A percentile compares a stretch with the other conserved stretches of the same genome.
Evolutionary conservation across 2,888 invertebrate species (phyloP).

Genomic region (Andrena chrysosceles): DNA sequence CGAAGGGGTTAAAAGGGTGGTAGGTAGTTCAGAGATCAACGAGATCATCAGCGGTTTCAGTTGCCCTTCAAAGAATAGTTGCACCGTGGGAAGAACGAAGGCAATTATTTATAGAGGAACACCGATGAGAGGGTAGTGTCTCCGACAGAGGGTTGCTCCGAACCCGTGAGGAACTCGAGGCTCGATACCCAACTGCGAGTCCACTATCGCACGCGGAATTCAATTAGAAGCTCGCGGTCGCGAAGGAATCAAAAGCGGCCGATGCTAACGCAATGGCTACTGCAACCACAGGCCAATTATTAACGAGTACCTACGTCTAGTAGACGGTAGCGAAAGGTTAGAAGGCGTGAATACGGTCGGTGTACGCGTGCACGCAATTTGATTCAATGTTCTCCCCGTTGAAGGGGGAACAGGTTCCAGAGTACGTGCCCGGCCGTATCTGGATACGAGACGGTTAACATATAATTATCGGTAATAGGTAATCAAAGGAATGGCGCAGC

Average conservation of each 20-base stretch:
- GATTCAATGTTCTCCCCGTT: conserved; percentile 65
- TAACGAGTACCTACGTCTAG: conserved; percentile 47
- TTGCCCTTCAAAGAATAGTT: neutral
- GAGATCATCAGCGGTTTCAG: neutral
- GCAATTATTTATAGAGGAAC: neutral
- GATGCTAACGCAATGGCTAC: conserved; percentile 39
- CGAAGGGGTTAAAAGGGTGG: neutral
- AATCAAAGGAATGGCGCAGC: conserved; percentile 57
- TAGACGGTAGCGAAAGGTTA: conserved; percentile 66
- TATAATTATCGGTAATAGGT: conserved; percentile 73
- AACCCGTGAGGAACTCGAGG: neutral
- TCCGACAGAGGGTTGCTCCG: conserved; percentile 31
- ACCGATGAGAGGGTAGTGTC: conserved; percentile 28
- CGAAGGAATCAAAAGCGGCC: conserved; percentile 34
- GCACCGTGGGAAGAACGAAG: neutral
- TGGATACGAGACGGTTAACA: conserved; percentile 55
- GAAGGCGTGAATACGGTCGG: conserved; percentile 63
- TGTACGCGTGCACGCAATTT: conserved; percentile 61
- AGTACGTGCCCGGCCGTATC: conserved; percentile 36
- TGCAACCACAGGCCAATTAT: conserved; percentile 50
- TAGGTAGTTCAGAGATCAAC: neutral
- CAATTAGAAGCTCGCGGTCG: conserved; percentile 45
- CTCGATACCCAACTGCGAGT: neutral
- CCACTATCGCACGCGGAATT: conserved; percentile 43
- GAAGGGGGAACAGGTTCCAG: conserved; percentile 68